Base-by-base conservation (phyloP, 2,888 invertebrate genomes). In the Trachelus stipa region DNA sequence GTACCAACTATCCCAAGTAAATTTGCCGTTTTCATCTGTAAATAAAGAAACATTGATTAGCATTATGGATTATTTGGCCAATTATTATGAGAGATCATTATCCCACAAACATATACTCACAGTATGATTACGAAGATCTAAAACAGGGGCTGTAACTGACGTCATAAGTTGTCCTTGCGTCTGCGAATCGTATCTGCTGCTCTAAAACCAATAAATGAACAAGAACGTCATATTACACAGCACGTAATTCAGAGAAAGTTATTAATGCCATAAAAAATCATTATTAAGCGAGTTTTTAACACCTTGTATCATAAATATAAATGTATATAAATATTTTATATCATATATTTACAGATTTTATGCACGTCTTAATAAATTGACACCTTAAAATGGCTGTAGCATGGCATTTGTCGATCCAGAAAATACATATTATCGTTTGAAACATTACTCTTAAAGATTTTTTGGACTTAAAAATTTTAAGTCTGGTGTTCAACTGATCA, bases 1-100 rank as follows among this genome's bases (percentile, higher is more conserved):
- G 98, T 98, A 75, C 99, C 99, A 81, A 98, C 98, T 69, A 99
- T 98, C 76, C 99, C 99, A 83, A 99, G 93, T 83, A 99, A 94
- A 91, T 97, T 98, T 33, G 98, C 98, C 85, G 96, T 96, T 89
- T 97, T 95, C 89, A 96, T 95, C 96, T 96, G 92, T 73, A 93
- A 92, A 83, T 30, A 73, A 80, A 31, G 79, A 79, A 80, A 77
- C 34, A 37, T 15, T 40, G 15, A 31, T 9, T 34, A 9, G 15
- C 2, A 73, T 68, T 11, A 40, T 35, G 68, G 15, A 23, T 74
- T 68, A 11, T 37, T 30, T 23, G 35, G 56, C 34, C 31, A 23
- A 68, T 34, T 73, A 80, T 34, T 73, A 71, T 15, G 40, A 40
- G 1, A 15, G 12, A 40, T 40, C 4, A 40, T 40, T 40, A 15